A percentile compares a stretch with the other conserved stretches of the same genome.
Evolutionary conservation across 1,140 invertebrate genomes (phyloP).

Genomic region (Globodera rostochiensis): DNA sequence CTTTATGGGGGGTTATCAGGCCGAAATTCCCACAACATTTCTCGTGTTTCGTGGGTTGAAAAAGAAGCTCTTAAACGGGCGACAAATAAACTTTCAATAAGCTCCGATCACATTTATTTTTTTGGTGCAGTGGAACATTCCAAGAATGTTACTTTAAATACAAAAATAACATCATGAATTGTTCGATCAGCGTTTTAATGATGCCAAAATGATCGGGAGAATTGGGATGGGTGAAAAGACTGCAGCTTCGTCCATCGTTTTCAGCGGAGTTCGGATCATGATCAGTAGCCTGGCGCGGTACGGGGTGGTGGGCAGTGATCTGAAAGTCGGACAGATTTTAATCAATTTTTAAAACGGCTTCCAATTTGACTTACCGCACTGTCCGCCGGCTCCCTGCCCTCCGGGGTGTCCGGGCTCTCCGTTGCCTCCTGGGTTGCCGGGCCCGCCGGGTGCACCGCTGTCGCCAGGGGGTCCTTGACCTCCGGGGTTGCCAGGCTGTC

Average conservation of each 20-base stretch:
- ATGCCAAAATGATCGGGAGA: not conserved
- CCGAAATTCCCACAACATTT: too few species aligned
- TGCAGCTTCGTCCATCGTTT: not conserved
- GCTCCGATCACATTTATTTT: not conserved
- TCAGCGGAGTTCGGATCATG: not conserved
- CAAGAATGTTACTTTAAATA: not conserved
- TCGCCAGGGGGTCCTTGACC: constrained; percentile 20
- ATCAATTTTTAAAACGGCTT: not conserved
- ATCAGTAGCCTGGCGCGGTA: constrained; percentile 21
- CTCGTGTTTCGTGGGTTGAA: too few species aligned
- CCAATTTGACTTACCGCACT: not conserved
- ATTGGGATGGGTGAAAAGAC: too few species aligned
- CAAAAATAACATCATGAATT: not conserved
- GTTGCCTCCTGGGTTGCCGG: constrained; percentile 20
- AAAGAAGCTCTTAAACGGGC: too few species aligned
- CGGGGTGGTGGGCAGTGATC: constrained; percentile 19
- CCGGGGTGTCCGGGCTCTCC: not conserved
- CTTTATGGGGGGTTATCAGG: too few species aligned
- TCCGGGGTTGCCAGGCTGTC: constrained; percentile 17
- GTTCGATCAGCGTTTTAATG: not conserved
- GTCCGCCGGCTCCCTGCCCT: constrained; percentile 2
- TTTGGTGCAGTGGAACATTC: not conserved
- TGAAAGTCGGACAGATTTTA: not conserved
- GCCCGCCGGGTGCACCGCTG: constrained; percentile 14
- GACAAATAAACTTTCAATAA: too few species aligned